Conservation (phyloP, 2,888 invertebrate species). For the Parthenolecanium corni region DNA sequence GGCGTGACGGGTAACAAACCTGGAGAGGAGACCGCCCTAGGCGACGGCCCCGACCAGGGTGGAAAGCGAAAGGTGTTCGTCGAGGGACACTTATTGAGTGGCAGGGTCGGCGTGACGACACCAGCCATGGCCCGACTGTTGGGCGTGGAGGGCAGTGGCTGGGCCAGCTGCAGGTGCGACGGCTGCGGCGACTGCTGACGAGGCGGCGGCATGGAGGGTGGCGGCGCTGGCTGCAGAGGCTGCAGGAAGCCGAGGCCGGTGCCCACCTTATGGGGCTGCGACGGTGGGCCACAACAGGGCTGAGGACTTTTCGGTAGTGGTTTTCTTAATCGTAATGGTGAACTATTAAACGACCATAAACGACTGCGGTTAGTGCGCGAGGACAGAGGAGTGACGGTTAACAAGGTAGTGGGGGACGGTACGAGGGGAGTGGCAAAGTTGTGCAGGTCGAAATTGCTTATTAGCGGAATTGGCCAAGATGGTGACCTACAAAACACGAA, state of each 20-base stretch:
- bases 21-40: conserved; percentile 42
- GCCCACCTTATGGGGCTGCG: background rate
- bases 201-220: background rate
- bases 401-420: background rate
- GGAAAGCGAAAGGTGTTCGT: conserved; percentile 35
- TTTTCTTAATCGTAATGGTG: conserved; percentile 14
- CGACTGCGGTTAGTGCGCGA: conserved; percentile 10
- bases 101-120: conserved; percentile 1
- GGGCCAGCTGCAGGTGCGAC: conserved; percentile 19
- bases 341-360: conserved; percentile 24
- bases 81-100: conserved; percentile 8
- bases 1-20: conserved; percentile 40
- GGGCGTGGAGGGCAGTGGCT: background rate
- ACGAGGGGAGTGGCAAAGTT: conserved; percentile 1
- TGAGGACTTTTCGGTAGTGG: conserved; percentile 14
- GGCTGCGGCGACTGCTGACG: conserved; percentile 10
- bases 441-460: conserved; percentile 2
- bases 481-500: conserved; percentile 39
- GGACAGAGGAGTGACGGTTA: conserved; percentile 1
- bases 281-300: no score
- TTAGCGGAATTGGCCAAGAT: conserved; percentile 43
- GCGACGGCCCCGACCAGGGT: conserved; percentile 36
- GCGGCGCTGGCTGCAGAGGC: background rate
- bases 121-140: conserved; percentile 15
- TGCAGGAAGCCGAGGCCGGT: background rate